Percentiles rank a stretch among this genome's conserved stretches.
phyloP scores from a whole-genome alignment of 2,888 invertebrate genomes.

The Steromphala cineraria region DNA sequence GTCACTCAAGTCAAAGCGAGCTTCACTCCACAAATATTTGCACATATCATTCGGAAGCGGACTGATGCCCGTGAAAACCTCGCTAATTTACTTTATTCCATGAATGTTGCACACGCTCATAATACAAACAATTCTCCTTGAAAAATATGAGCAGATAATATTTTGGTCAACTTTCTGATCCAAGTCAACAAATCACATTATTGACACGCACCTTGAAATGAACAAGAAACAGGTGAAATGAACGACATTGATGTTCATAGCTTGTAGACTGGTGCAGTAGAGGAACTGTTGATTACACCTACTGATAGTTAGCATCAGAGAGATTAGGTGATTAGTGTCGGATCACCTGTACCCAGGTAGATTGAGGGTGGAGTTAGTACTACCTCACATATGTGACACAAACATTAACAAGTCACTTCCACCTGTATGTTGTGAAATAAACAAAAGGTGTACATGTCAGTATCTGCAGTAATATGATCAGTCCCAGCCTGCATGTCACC shows the following conservation, averaged over 20 bases:
- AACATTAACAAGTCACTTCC: neutral
- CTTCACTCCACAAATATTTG: neutral
- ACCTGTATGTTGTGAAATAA: neutral
- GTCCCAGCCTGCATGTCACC: too few relatives aligned
- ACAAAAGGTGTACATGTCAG: slow-evolving; percentile 8
- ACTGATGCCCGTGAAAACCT: neutral
- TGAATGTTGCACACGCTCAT: neutral
- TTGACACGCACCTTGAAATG: neutral
- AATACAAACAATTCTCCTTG: neutral
- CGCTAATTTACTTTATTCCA: neutral
- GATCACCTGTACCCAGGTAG: too few relatives aligned
- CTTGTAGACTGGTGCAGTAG: too few relatives aligned
- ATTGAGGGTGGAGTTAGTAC: neutral
- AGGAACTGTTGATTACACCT: too few relatives aligned
- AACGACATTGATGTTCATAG: neutral
- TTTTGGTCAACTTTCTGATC: neutral
- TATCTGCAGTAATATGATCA: too few relatives aligned
- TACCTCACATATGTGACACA: neutral
- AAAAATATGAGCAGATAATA: neutral
- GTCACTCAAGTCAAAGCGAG: neutral
- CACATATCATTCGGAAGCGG: neutral
- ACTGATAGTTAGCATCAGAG: too few relatives aligned
- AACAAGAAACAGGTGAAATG: neutral
- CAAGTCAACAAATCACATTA: neutral
- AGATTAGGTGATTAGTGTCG: too few relatives aligned